Base-by-base conservation (phyloP, 2,888 invertebrate genomes). In the Coenonympha glycerion region DNA sequence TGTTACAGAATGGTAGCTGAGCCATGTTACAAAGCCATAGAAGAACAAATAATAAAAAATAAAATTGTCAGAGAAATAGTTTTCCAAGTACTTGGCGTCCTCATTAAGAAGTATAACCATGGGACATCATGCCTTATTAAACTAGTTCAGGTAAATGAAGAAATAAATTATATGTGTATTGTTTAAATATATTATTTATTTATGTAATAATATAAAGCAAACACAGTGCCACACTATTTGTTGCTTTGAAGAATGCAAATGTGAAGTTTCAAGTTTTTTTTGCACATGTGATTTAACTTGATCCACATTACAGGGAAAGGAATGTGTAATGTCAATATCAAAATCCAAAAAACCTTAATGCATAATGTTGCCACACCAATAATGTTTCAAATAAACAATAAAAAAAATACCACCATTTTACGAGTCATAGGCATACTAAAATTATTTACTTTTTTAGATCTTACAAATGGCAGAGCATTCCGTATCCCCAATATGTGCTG, bases 81-180 rank as follows among this genome's bases (percentile, higher is more conserved):
- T 3, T 92, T 92, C 68, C 92, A 95, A 87, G 90, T 96, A 30
- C 85, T 97, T 52, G 96, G 95, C 9, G 89, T 91, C 2, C 88
- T 96, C 36, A 91, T 96, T 15, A 95, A 94, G 71, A 91, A 90
- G 44, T 95, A 95, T 71, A 95, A 94, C 69, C 95, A 97, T 79
- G 93, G 93, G 0, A 89, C 92, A 34, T 90, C 91, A 22, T 95
- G 94, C 71, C 89, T 93, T 1, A 90, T 93, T 4, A 91, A 92
- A 66, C 87, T 94, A 50, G 90, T 90, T 18, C 90, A 90, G 82
- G 89, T 90, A 66, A 56, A 13, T 24, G 15, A 52, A 36, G 19
- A 11, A 37, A 30, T 34, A 4, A 24, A 2, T 2, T 8, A 3
- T 2, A 6, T 24, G 6, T n/a, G n/a, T n/a, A n/a, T n/a, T n/a